phyloP scores from a whole-genome alignment of 1,140 invertebrate species.

The Pectinophora gossypiella region DNA sequence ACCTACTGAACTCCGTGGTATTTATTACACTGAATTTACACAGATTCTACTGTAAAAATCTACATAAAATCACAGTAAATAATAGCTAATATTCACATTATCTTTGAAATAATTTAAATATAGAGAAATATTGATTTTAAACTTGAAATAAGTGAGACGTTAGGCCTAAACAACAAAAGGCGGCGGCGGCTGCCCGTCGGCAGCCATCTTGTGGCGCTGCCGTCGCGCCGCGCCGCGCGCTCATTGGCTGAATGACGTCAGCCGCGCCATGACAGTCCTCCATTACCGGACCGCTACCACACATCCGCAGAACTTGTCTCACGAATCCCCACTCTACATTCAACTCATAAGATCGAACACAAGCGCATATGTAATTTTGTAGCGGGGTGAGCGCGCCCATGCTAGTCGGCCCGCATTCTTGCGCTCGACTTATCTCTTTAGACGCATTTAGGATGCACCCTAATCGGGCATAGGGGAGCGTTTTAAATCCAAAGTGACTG shows the following conservation, averaged over 20 bases:
- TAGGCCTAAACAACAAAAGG: constrained; percentile 69
- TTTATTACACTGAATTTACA: background rate
- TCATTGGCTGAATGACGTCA: constrained; percentile 71
- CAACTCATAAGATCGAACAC: constrained; percentile 16
- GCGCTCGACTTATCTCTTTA: constrained; percentile 58
- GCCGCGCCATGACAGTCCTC: constrained; percentile 60
- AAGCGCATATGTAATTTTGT: constrained; percentile 23
- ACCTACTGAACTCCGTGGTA: background rate
- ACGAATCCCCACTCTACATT: constrained; percentile 10
- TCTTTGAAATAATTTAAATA: background rate
- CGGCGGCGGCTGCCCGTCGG: constrained; percentile 59
- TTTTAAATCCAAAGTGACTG: constrained; percentile 45
- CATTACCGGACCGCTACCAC: constrained; percentile 36
- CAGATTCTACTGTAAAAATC: background rate
- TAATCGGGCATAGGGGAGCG: constrained; percentile 53
- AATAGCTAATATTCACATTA: background rate
- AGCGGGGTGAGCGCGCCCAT: constrained; percentile 41
- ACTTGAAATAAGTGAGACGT: constrained; percentile 20
- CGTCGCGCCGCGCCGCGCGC: constrained; percentile 49
- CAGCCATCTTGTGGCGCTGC: constrained; percentile 70
- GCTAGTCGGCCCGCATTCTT: constrained; percentile 64
- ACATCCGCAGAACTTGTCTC: background rate
- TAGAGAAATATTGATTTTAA: background rate
- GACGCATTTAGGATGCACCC: constrained; percentile 67
- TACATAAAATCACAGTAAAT: background rate